phyloP scores from a whole-genome alignment of 2,888 invertebrate species.

The Nephrocerus scutellatus region DNA sequence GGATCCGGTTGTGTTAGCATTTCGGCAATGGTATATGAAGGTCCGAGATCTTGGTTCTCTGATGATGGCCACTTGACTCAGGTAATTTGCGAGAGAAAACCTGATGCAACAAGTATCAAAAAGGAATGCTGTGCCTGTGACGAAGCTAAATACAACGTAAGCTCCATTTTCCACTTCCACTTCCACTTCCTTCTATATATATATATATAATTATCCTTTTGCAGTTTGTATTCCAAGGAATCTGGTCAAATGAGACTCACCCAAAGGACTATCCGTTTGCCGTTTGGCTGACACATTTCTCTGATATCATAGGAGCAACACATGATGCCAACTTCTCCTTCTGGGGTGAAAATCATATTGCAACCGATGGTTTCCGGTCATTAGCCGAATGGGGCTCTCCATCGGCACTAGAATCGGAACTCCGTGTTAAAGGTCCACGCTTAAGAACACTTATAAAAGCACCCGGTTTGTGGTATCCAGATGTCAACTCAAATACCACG shows the following conservation, averaged over 20 bases:
- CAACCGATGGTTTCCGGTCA: constrained; percentile 82
- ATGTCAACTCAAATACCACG: constrained; percentile 75
- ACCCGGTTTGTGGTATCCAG: constrained; percentile 81
- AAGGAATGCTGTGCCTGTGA: constrained; percentile 88
- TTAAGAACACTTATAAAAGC: constrained; percentile 83
- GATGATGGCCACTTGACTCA: constrained; percentile 78
- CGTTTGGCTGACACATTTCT: constrained; percentile 90
- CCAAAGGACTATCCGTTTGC: constrained; percentile 92
- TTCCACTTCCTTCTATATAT: background rate
- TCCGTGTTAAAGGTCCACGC: constrained; percentile 70
- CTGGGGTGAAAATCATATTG: constrained; percentile 83
- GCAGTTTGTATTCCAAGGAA: constrained; percentile 79
- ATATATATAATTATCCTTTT: constrained; percentile 8
- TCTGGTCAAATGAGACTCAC: constrained; percentile 93
- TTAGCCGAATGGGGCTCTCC: constrained; percentile 69
- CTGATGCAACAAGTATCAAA: constrained; percentile 50
- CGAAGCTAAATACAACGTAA: constrained; percentile 88
- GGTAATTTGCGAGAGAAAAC: constrained; percentile 70
- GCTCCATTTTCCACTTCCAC: constrained; percentile 9
- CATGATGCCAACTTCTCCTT: constrained; percentile 84
- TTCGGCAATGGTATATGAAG: constrained; percentile 83
- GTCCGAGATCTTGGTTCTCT: constrained; percentile 74
- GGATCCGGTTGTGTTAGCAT: constrained; percentile 82
- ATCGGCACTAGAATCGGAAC: constrained; percentile 78
- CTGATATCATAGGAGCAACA: constrained; percentile 91